Evolutionary conservation across 2,888 invertebrate genomes (phyloP).

Genomic region (Rotaria socialis): DNA sequence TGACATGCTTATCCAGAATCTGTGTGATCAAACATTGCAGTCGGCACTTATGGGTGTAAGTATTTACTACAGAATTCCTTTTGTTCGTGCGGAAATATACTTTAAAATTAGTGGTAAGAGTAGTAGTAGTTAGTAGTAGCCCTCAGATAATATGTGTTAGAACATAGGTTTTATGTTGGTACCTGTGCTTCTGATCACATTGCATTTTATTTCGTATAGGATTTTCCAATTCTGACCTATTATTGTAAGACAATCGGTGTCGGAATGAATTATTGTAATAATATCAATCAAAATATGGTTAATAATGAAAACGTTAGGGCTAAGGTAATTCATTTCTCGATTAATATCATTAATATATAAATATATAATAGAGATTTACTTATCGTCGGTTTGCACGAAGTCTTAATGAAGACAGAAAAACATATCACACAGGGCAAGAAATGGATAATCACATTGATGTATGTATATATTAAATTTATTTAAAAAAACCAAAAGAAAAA

Average conservation of each 20-base stretch:
- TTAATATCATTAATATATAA: background rate
- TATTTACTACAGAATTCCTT: background rate
- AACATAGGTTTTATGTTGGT: background rate
- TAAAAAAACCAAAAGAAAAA: no score
- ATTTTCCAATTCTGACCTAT: background rate
- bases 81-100: background rate
- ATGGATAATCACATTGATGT: background rate
- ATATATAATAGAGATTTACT: background rate
- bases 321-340: background rate
- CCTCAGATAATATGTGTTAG: background rate
- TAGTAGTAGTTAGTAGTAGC: background rate
- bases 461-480: background rate
- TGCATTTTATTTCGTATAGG: background rate
- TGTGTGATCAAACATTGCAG: slow-evolving; percentile 29
- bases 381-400: background rate
- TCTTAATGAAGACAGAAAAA: background rate
- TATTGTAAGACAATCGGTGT: slow-evolving; percentile 12
- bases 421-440: background rate
- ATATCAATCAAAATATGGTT: background rate
- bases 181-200: background rate
- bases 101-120: background rate
- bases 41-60: slow-evolving; percentile 35
- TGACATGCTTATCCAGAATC: background rate
- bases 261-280: background rate
- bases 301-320: background rate